Base-by-base conservation (phyloP, 2,888 invertebrate genomes). In the Scaeva pyrastri region DNA sequence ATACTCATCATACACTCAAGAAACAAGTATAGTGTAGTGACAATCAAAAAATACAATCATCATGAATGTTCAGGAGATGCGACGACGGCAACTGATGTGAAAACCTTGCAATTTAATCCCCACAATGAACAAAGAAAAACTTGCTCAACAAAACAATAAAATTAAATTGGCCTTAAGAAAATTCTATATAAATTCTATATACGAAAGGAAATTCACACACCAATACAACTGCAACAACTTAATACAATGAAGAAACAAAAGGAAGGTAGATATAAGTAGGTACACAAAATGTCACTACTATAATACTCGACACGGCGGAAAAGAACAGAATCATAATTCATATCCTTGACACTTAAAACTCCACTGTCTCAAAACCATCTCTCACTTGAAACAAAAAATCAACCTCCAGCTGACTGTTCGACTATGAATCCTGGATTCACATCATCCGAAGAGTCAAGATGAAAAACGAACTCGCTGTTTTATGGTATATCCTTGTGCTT, bases 271-370 rank as follows among this genome's bases (percentile, higher is more conserved):
- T 2, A 36, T 31, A 26, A 78, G n/a, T n/a, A n/a, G 19, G 55
- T 31, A 70, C 58, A 72, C 43, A 75, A 77, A 85, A 85, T 85
- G 85, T 81, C 76, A n/a, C n/a, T n/a, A n/a, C n/a, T n/a, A n/a
- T n/a, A n/a, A n/a, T n/a, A n/a, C n/a, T n/a, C n/a, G n/a, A n/a
- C n/a, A 77, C 36, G 76, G 19, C 19, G 76, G 60, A 76, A 80
- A 76, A 81, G 68, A 50, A 76, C 68, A 62, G 12, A 73, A 71
- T 82, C 77, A 86, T 86, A 86, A 82, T 77, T 85, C 81, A 85
- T 82, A 86, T 86, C 86, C 82, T 86, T 86, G 86, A 86, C 86
- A 86, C 86, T 86, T 86, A 60, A 73, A 86, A 78, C 78, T 82
- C 74, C 66, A 81, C 82, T 78, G 86, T 86, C 86, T 86, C 77